These are phyloP conservation scores for Xanthorhoe spadicearia DNA, from an alignment of 2,888 invertebrate species.

Conservation along the genomic window DNA sequence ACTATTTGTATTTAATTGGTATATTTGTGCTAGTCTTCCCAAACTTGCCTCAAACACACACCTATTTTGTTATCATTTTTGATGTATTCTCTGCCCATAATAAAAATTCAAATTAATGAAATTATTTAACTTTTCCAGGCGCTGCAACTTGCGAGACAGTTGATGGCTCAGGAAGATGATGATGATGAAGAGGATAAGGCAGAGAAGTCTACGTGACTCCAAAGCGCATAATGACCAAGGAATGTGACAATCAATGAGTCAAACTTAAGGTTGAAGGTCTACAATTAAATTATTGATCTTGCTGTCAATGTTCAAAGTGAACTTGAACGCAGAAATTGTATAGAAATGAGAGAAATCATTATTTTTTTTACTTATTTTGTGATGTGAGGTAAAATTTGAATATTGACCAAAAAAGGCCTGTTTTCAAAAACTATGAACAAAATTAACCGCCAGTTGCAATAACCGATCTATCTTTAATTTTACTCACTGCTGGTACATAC, in stretches of 20 bases:
- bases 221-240: background rate
- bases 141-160: slow-evolving; percentile 94
- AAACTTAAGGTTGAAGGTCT: slow-evolving; percentile 7
- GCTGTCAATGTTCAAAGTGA: slow-evolving; percentile 30
- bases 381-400: slow-evolving; percentile 7
- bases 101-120: background rate
- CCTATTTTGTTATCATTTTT: no score
- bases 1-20: no score
- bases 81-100: no score
- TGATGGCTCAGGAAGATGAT: slow-evolving; percentile 95
- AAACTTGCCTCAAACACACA: no score
- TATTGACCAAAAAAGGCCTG: background rate
- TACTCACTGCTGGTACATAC: no score
- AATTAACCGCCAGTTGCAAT: no score
- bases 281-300: slow-evolving; percentile 13
- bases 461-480: no score
- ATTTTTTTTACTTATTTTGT: slow-evolving; percentile 7
- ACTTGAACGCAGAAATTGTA: background rate
- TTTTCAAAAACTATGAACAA: background rate
- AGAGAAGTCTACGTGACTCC: slow-evolving; percentile 65
- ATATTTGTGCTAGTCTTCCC: no score
- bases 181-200: slow-evolving; percentile 86
- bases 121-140: slow-evolving; percentile 85
- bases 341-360: background rate
- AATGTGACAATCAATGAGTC: slow-evolving; percentile 7